Base-by-base conservation (phyloP, 2,113 vertebrate genomes). In the Anas platyrhynchos region DNA sequence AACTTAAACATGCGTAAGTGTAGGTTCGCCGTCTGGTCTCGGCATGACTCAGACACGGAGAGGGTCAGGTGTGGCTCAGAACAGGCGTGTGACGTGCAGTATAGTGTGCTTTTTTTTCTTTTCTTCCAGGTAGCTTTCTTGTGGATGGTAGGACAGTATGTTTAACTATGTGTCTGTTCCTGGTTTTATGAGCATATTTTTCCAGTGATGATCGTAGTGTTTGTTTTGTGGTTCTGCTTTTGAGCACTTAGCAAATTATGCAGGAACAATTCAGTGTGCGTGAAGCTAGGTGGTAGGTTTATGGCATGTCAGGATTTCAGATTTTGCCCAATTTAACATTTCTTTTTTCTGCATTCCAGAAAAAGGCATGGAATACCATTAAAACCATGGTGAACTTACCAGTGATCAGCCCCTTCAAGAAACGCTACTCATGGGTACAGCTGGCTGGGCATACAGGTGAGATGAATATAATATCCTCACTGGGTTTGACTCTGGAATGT, bases 381-480 rank as follows among this genome's bases (percentile, higher is more conserved):
- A 99, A 99, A 98, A 99, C 99, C 9, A 98, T 99, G 92, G 99
- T 99, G 96, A 98, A 99, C 31, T 98, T 99, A 97, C 99, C 99
- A 6, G 98, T 99, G 91, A 98, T 99, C 41, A 98, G 98, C 21
- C 98, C 98, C 38, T 99, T 99, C 93, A 99, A 98, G 97, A 99
- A 97, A 94, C 99, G 98, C 66, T 97, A 99, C 41, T 98, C 98
- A 18, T 99, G 99, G 99, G 99, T 99, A 86, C 99, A 99, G 95
- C 97, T 99, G 69, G 99, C 99, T 7, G 99, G 99, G 16, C 99
- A 99, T 94, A 99, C 99, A 97, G 99, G 99, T 99, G 95, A 90
- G 95, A 80, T 20, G 34, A 3, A 4, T 46, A 3, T 50, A 3
- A 4, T 43, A 3, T 50, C 75, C 68, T 86, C 46, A n/a, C 2